Base-by-base conservation (phyloP, 2,888 invertebrate species). In the Conomelus anceps region DNA sequence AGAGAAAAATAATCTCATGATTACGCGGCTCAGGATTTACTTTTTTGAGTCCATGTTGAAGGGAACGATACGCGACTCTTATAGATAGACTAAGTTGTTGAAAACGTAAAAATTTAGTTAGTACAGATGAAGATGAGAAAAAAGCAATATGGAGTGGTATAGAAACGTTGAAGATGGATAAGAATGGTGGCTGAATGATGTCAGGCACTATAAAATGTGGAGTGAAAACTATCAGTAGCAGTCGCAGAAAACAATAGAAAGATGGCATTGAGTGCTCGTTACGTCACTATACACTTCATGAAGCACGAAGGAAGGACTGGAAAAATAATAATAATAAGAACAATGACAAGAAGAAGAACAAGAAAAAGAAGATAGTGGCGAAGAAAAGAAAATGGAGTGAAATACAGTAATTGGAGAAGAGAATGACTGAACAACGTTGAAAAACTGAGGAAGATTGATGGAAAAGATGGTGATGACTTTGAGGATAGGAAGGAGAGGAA, bases 221-320 rank as follows among this genome's bases (percentile, higher is more conserved):
- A 85, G 85, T 85, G 85, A 85, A 85, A 85, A 85, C 85, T 20
- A 24, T 23, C 85, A 85, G 24, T 11, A 23, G 24, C 63, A 11
- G 23, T n/a, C 3, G 85, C 23, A 85, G 17, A 41, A 11, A 24
- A 85, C 85, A 85, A 85, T 85, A 85, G 85, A 85, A 23, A 23
- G 85, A 85, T 85, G 85, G 85, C 85, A 85, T 85, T 85, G 85
- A 85, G 20, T 23, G 24, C 23, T 85, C 85, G 85, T 85, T 85
- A 85, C 85, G 63, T 63, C 63, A 63, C n/a, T 63, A 63, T n/a
- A 63, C 63, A n/a, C n/a, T 63, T 63, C 63, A 86, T 1, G 86
- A 86, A 6, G 87, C 87, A 87, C 87, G 26, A 34, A 13, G 24
- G 29, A 0, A 22, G 26, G 24, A 20, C 34, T n/a, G n/a, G 84